A percentile compares a stretch with the other conserved stretches of the same genome.
These are phyloP conservation scores for Macrosteles quadrilineatus DNA, from an alignment of 1,140 invertebrate species.

Conservation along the genomic window DNA sequence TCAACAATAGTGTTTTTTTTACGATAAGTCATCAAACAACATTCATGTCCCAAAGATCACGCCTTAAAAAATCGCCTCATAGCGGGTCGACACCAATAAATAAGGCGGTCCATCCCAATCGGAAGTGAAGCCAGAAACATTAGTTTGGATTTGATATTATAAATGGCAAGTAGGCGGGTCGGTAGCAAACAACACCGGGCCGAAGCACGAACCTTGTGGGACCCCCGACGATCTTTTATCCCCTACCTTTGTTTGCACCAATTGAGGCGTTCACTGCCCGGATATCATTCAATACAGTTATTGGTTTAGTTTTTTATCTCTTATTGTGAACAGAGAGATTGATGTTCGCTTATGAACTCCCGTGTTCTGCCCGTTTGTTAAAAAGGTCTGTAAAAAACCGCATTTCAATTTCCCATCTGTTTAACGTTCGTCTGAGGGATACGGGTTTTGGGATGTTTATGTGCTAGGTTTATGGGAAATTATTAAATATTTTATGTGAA, in stretches of 20 bases:
- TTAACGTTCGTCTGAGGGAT: neutral
- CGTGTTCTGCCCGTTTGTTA: neutral
- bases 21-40: no score
- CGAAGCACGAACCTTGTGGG: constrained; percentile 13
- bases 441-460: no score
- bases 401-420: constrained; percentile 6
- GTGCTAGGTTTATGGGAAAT: no score
- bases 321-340: constrained; percentile 2
- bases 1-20: no score
- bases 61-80: no score
- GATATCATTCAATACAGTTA: constrained; percentile 16
- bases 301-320: constrained; percentile 14
- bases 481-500: no score
- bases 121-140: neutral
- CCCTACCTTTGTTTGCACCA: neutral
- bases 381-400: neutral
- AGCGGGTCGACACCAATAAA: no score
- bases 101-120: no score
- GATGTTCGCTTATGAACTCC: constrained; percentile 6
- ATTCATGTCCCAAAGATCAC: no score
- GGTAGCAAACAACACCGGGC: constrained; percentile 11
- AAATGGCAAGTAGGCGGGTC: constrained; percentile 11
- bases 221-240: constrained; percentile 10
- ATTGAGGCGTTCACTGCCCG: constrained; percentile 12
- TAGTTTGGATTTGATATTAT: constrained; percentile 16